Percentiles rank a stretch among this genome's conserved stretches.
Conservation (phyloP, 2,888 invertebrate genomes). For the Ephialtes manifestator region DNA sequence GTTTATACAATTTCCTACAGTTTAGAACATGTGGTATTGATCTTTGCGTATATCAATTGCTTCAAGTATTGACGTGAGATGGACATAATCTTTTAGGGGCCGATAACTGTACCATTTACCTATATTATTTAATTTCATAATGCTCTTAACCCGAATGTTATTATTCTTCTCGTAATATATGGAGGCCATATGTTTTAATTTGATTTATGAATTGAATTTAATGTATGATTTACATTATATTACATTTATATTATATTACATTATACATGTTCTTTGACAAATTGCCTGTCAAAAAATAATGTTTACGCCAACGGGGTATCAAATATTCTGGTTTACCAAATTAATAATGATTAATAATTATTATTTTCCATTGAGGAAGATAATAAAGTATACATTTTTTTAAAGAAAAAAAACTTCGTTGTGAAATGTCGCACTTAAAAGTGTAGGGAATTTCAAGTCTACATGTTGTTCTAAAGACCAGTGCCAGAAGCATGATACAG, state of each 20-base stretch:
- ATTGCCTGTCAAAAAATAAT: neutral
- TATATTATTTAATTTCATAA: neutral
- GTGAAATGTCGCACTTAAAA: neutral
- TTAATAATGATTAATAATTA: neutral
- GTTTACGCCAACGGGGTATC: neutral
- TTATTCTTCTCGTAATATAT: neutral
- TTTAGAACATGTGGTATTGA: no score
- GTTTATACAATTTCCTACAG: no score
- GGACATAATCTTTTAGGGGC: no score
- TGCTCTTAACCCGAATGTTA: neutral
- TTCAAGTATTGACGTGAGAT: no score
- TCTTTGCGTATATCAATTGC: no score
- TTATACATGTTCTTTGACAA: neutral
- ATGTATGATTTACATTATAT: neutral
- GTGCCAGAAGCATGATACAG: neutral
- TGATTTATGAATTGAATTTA: neutral
- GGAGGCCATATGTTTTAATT: neutral
- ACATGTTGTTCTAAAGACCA: neutral
- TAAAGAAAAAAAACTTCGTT: constrained; percentile 4
- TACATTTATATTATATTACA: neutral
- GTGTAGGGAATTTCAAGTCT: neutral
- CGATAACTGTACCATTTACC: no score
- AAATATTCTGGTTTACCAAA: neutral
- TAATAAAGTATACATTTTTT: neutral
- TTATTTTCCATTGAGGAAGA: neutral